Base-by-base conservation (phyloP, 2,797 vertebrate genomes). In the Xiphophorus birchmanni region DNA sequence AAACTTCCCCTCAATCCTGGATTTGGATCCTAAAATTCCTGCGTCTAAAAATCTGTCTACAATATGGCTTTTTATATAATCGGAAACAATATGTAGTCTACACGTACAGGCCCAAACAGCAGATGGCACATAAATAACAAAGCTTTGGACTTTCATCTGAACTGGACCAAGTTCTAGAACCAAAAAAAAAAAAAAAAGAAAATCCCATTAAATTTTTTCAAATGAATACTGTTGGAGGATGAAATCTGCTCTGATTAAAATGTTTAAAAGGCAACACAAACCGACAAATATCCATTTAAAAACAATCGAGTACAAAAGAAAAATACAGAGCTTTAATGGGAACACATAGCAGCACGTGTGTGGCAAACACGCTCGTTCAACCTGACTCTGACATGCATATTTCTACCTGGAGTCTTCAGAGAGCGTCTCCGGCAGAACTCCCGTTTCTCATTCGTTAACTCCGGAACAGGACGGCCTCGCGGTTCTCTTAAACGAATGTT, bases 41-140 rank as follows among this genome's bases (percentile, higher is more conserved):
- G 76, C 84, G 73, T 87, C 72, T 77, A 88, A 87, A 60, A 87
- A 82, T 88, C 80, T 82, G 87, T 89, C 84, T 86, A 91, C 86
- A 92, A 77, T 94, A 94, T 94, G 94, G 94, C 94, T 94, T 94
- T 73, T 91, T 89, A 77, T 85, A 65, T 78, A 44, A 81, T 89
- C 75, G 86, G 79, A 89, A 89, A 91, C 80, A 86, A 89, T 81
- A 81, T 65, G 80, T 77, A 81, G 85, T 80, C 83, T 69, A 84
- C 78, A 82, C 63, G 78, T 72, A 90, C 84, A 83, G 83, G 76
- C 74, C 84, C 47, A 79, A 73, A 87, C 89, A 89, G 90, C 91
- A 89, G 88, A 90, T 92, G 90, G 90, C 92, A 92, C 92, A 86
- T 87, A 81, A 90, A 87, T 86, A 90, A 84, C 81, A 40, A 89